Percentiles rank a stretch among this genome's conserved stretches.
Evolutionary conservation across 2,888 invertebrate genomes (phyloP).

Genomic region (Nebria brevicollis): DNA sequence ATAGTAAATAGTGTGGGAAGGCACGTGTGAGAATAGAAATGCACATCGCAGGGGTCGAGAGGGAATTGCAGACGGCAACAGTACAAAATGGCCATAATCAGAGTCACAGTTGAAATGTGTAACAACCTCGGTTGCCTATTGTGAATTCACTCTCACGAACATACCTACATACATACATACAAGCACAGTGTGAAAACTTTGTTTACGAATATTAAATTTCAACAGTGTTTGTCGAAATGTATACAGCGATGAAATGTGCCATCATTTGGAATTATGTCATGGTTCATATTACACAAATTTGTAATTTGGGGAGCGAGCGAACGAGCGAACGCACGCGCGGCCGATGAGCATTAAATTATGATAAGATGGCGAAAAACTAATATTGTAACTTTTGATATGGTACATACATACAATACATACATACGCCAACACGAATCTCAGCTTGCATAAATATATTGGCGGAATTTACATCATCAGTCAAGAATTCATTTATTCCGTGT

Average conservation of each 20-base stretch:
- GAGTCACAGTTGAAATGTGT: background rate
- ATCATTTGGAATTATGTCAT: background rate
- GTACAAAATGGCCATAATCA: background rate
- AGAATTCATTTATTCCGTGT: background rate
- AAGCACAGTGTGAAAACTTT: slow-evolving; percentile 16
- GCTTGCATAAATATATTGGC: background rate
- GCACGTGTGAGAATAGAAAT: background rate
- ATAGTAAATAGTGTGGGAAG: too few relatives aligned
- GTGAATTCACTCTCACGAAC: background rate
- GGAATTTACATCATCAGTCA: too few relatives aligned
- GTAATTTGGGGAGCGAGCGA: slow-evolving; percentile 6
- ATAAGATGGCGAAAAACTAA: slow-evolving; percentile 20
- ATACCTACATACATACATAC: background rate
- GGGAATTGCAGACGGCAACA: background rate
- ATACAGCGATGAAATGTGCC: background rate
- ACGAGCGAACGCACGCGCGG: background rate
- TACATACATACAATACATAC: too few relatives aligned
- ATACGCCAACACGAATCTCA: background rate
- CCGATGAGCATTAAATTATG: slow-evolving; percentile 22
- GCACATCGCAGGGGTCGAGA: background rate
- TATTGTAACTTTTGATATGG: background rate
- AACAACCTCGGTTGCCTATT: background rate
- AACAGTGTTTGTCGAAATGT: slow-evolving; percentile 14
- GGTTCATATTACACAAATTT: slow-evolving; percentile 19
- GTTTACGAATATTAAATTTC: slow-evolving; percentile 44